Percentiles rank a stretch among this genome's conserved stretches.
These are phyloP conservation scores for Porites australiensis DNA, from an alignment of 64 coral and sea anemone species.

Conservation along the genomic window DNA sequence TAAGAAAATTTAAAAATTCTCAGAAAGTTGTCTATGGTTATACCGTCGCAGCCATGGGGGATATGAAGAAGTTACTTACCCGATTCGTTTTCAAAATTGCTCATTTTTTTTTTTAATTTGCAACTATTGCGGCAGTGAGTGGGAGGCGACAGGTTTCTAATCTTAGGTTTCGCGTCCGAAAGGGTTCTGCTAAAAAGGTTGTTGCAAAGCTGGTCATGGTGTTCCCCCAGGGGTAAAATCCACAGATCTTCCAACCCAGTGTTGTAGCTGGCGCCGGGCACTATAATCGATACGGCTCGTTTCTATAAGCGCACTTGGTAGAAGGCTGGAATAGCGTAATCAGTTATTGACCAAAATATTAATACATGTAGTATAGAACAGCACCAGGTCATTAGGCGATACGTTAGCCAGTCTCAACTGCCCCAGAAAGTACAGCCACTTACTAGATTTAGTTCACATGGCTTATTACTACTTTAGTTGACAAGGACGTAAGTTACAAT, in stretches of 20 bases:
- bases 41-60: neutral
- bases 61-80: neutral
- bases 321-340: conserved; percentile 52
- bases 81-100: neutral
- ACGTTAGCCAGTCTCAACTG: conserved; percentile 23
- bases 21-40: neutral
- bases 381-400: neutral
- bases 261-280: neutral
- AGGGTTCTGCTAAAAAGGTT: neutral
- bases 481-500: too few species aligned
- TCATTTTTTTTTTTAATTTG: too few species aligned
- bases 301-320: neutral
- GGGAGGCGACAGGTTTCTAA: too few species aligned
- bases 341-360: neutral
- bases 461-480: too few species aligned
- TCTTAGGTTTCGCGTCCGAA: too few species aligned
- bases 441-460: neutral
- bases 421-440: neutral
- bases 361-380: conserved; percentile 44
- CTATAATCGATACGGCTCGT: neutral
- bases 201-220: neutral
- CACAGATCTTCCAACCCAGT: neutral
- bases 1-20: neutral
- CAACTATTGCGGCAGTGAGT: too few species aligned
- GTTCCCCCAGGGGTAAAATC: neutral